These are phyloP conservation scores for Bergia puertoricense DNA, from an alignment of 92 coral and sea anemone genomes.

Conservation along the genomic window DNA sequence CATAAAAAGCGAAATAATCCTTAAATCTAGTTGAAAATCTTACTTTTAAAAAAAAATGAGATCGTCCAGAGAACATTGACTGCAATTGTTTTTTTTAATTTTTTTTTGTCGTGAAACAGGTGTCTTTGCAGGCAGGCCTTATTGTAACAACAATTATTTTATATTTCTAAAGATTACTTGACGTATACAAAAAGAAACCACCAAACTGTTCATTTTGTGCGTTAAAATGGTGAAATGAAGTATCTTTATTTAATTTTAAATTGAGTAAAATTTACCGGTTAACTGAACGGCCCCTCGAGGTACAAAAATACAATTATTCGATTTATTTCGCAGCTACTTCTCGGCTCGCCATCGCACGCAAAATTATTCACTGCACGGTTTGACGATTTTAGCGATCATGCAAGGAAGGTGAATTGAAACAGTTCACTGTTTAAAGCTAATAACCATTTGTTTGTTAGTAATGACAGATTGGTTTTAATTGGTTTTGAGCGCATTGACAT, in stretches of 20 bases:
- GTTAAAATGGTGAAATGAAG: too few relatives aligned
- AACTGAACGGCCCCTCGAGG: neutral
- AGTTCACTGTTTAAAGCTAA: neutral
- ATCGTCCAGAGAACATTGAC: neutral
- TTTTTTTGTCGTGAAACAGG: neutral
- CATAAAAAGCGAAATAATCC: neutral
- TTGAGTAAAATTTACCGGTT: neutral
- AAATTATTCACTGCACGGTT: neutral
- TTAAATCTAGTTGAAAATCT: neutral
- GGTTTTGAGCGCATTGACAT: conserved; percentile 2
- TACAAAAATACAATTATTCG: neutral
- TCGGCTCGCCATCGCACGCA: neutral
- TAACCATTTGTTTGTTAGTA: neutral
- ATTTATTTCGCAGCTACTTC: neutral
- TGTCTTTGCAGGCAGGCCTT: neutral
- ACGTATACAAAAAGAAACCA: neutral
- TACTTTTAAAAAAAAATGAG: neutral
- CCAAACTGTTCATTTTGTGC: neutral
- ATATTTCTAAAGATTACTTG: neutral
- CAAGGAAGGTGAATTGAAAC: conserved; percentile 1
- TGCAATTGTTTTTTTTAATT: too few relatives aligned
- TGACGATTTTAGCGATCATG: neutral
- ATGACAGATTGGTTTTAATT: conserved; percentile 3
- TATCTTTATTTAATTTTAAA: neutral
- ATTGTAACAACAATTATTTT: neutral